Evolutionary conservation across 2,113 vertebrate species (phyloP), one percentile per base, ranked within the genome.

Genomic region (Chaetura pelagica): DNA sequence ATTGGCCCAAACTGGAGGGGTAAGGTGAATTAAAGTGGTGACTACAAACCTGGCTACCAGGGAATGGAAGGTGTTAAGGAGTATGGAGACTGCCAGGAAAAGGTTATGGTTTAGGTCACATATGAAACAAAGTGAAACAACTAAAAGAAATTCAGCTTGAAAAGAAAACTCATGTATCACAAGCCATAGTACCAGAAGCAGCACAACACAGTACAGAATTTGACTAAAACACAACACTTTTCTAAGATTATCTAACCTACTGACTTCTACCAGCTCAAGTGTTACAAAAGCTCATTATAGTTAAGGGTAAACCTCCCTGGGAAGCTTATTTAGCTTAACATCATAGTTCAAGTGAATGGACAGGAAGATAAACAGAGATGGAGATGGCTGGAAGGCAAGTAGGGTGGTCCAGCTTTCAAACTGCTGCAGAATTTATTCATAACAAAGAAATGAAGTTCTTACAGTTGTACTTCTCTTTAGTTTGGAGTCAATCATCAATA

Each of bases 211-310:
- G 38, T 3, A 71, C 18, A 58, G 78, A 90, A 49, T 84, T 29
- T 78, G 52, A 89, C 38, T 75, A 44, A 63, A 90, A 32, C 34
- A 23, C 82, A 80, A 63, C 48, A 51, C 13, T 55, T 92, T 82
- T 92, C 80, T 86, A 92, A 89, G 76, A 76, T 90, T 76, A 92
- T 89, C 55, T 90, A 86, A 95, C 88, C 79, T 57, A 93, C 79
- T 95, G 95, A 88, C 76, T 95, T 94, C 92, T 94, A 86, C 72
- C 91, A 90, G 90, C 73, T 93, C 79, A 22, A 52, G 68, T 87
- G 83, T 55, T 92, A 97, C 89, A 97, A 93, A 94, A 94, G 91
- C 84, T 96, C 91, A 83, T 94, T 95, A 96, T 87, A 94, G 90
- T 86, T 93, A 90, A 86, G 75, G 86, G 90, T 89, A 95, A 95